Evolutionary conservation across 2,797 vertebrate species (phyloP).

Genomic region (Rhinoraja longicauda): DNA sequence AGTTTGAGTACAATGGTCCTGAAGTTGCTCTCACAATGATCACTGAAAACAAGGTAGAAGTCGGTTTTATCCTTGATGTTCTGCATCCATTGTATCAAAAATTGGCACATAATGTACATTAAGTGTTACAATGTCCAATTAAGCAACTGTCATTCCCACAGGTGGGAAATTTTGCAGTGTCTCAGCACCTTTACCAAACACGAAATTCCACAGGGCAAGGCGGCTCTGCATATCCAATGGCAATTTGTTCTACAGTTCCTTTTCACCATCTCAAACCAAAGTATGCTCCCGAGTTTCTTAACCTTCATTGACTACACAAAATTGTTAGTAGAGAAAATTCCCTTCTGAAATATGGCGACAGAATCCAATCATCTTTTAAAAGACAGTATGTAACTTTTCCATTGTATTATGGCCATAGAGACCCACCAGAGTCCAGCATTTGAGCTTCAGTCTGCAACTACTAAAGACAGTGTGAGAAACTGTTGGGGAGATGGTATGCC

Average conservation of each 20-base stretch:
- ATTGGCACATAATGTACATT: neutral
- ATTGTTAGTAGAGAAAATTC: neutral
- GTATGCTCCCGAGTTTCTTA: neutral
- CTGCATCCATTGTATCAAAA: neutral
- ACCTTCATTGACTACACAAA: neutral
- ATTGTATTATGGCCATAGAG: neutral
- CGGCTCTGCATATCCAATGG: neutral
- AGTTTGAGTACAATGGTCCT: neutral
- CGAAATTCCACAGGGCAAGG: neutral
- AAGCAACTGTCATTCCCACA: slow-evolving; percentile 9
- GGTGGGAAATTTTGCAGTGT: slow-evolving; percentile 2
- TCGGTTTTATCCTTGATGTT: neutral
- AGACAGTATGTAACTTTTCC: neutral
- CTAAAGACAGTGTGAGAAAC: neutral
- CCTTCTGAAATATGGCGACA: neutral
- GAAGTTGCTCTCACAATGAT: neutral
- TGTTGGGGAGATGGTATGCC: neutral
- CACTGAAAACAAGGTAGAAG: neutral
- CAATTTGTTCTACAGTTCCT: neutral
- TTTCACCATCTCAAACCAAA: neutral
- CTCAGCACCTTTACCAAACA: neutral
- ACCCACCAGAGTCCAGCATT: neutral
- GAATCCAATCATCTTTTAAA: neutral
- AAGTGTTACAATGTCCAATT: slow-evolving; percentile 6
- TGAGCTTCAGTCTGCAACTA: neutral